phyloP scores from a whole-genome alignment of 2,113 vertebrate genomes.

The Orientallactaga bullata region DNA sequence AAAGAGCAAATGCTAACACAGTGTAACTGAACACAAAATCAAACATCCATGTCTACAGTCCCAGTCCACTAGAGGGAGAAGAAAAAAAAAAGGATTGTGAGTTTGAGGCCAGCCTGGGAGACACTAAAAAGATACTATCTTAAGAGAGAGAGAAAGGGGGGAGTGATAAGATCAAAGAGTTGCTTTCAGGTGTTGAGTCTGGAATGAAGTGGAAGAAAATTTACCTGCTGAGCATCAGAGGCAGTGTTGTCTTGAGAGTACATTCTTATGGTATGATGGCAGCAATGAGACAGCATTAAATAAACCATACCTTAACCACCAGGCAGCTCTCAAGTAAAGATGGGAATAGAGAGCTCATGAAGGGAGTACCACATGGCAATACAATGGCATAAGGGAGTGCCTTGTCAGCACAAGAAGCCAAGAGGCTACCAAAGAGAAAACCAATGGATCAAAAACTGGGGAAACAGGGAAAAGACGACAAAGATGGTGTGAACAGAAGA shows the following conservation, averaged over 20 bases:
- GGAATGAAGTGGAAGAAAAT: not conserved
- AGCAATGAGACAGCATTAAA: not conserved
- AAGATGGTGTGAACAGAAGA: too few species aligned
- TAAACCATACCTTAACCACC: not conserved
- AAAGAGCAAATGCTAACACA: not conserved
- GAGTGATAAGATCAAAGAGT: not conserved
- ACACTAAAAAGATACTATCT: too few species aligned
- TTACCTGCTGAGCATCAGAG: not conserved
- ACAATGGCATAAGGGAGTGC: accelerated
- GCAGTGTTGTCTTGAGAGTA: too few species aligned
- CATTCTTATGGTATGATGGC: too few species aligned
- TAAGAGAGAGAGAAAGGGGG: not conserved
- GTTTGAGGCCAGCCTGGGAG: too few species aligned
- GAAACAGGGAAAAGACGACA: too few species aligned
- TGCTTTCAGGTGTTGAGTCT: not conserved
- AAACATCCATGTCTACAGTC: not conserved
- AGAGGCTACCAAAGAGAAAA: not conserved
- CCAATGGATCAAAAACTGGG: not conserved
- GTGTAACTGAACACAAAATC: too few species aligned
- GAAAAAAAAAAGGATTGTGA: too few species aligned
- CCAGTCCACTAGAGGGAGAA: not conserved
- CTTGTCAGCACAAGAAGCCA: not conserved
- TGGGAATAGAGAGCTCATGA: accelerated
- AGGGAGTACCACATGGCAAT: accelerated
- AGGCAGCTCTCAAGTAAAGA: not conserved